These are phyloP conservation scores for Hoplodrina ambigua DNA, from an alignment of 2,888 invertebrate genomes.

Conservation along the genomic window DNA sequence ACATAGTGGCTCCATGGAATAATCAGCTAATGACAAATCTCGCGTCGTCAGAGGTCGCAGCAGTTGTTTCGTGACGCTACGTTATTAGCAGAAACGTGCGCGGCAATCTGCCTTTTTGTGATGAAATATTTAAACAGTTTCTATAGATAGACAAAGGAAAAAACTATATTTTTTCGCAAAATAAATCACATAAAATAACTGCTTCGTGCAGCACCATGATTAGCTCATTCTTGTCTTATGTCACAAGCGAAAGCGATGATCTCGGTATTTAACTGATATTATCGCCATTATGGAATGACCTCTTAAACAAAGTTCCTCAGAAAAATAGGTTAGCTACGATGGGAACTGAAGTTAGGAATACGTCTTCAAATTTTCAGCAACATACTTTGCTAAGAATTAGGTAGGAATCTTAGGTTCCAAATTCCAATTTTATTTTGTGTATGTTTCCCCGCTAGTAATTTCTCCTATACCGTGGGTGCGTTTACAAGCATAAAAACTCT, in stretches of 20 bases:
- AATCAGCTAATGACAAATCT: slow-evolving; percentile 44
- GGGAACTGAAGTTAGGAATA: no score
- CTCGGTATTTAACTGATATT: background rate
- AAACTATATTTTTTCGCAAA: slow-evolving; percentile 36
- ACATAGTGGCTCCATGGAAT: slow-evolving; percentile 17
- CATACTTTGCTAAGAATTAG: no score
- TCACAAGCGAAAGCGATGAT: slow-evolving; percentile 12
- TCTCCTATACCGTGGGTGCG: no score
- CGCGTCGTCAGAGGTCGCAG: slow-evolving; percentile 59
- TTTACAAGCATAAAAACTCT: no score
- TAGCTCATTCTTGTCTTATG: slow-evolving; percentile 1
- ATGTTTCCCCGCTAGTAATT: no score
- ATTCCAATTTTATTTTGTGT: no score
- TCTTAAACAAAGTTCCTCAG: background rate
- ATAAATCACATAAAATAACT: slow-evolving; percentile 45
- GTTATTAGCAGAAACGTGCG: slow-evolving; percentile 71
- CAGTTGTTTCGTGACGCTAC: slow-evolving; percentile 72
- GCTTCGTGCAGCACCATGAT: slow-evolving; percentile 34
- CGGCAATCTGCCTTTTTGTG: slow-evolving; percentile 52
- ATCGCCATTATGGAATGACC: background rate
- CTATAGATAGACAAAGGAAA: slow-evolving; percentile 40
- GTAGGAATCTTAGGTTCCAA: no score
- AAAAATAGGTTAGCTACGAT: background rate
- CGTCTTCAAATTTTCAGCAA: no score
- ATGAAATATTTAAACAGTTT: slow-evolving; percentile 53